A percentile compares a stretch with the other conserved stretches of the same genome.
Evolutionary conservation across 2,113 vertebrate genomes (phyloP).

Genomic region (Scomber colias): DNA sequence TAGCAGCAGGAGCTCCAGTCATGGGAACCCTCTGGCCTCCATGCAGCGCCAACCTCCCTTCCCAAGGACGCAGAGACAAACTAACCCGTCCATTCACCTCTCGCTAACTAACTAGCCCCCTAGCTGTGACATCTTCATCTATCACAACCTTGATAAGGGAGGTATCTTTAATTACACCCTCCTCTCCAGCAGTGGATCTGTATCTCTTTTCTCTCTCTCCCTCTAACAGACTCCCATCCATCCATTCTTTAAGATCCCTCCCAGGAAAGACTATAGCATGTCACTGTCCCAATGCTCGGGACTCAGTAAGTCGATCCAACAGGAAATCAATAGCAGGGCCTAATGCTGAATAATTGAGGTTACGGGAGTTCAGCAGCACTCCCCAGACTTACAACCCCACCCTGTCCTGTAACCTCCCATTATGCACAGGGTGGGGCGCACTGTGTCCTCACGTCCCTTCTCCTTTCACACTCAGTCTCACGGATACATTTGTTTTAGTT

Average conservation of each 20-base stretch:
- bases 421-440: conserved; percentile 58
- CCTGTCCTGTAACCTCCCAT: conserved; percentile 60
- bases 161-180: conserved; percentile 82
- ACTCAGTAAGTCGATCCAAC: conserved; percentile 85
- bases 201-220: conserved; percentile 67
- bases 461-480: conserved; percentile 15
- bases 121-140: conserved; percentile 78
- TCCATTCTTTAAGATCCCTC: conserved; percentile 67
- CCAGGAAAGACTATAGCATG: conserved; percentile 74
- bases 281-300: conserved; percentile 73
- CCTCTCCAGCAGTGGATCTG: conserved; percentile 52
- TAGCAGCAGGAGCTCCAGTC: conserved; percentile 41
- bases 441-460: conserved; percentile 43
- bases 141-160: conserved; percentile 80
- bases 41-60: conserved; percentile 29
- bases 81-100: conserved; percentile 42
- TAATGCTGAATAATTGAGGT: conserved; percentile 90
- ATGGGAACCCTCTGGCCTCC: conserved; percentile 77
- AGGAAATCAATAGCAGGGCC: conserved; percentile 85
- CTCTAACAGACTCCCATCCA: conserved; percentile 70
- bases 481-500: conserved; percentile 54
- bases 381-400: conserved; percentile 69
- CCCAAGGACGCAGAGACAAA: conserved; percentile 49
- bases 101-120: conserved; percentile 49
- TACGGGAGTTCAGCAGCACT: conserved; percentile 83